Percentiles rank a stretch among this genome's conserved stretches.
phyloP scores from a whole-genome alignment of 2,888 invertebrate species.

The Aricia artaxerxes region DNA sequence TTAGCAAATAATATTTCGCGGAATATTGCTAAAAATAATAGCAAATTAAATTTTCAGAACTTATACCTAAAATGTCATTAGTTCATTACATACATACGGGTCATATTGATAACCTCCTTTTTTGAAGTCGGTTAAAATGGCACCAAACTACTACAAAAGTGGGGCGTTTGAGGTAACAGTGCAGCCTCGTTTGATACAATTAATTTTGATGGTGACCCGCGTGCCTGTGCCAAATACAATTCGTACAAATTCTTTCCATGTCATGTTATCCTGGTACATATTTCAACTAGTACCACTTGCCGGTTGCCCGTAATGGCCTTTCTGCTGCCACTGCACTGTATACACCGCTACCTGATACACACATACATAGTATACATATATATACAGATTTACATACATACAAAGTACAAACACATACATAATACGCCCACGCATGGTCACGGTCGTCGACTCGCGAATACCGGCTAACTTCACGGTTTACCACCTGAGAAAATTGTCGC shows the following conservation, averaged over 20 bases:
- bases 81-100: too few species aligned
- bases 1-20: too few species aligned
- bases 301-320: neutral
- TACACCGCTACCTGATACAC: neutral
- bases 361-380: neutral
- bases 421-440: neutral
- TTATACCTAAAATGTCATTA: too few species aligned
- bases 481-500: neutral
- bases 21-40: too few species aligned
- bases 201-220: too few species aligned
- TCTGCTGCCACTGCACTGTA: neutral
- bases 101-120: too few species aligned
- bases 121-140: too few species aligned
- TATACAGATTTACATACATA: neutral
- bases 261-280: neutral
- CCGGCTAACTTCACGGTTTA: neutral
- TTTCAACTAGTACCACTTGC: neutral
- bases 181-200: too few species aligned
- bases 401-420: neutral
- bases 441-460: neutral
- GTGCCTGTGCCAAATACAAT: too few species aligned
- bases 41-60: too few species aligned
- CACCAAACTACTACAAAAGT: too few species aligned
- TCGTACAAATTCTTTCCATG: neutral
- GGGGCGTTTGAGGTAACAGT: too few species aligned